Evolutionary conservation across 2,888 invertebrate genomes (phyloP), one percentile per base, ranked within the genome.

Genomic region (Drosophila flavopinicola): DNA sequence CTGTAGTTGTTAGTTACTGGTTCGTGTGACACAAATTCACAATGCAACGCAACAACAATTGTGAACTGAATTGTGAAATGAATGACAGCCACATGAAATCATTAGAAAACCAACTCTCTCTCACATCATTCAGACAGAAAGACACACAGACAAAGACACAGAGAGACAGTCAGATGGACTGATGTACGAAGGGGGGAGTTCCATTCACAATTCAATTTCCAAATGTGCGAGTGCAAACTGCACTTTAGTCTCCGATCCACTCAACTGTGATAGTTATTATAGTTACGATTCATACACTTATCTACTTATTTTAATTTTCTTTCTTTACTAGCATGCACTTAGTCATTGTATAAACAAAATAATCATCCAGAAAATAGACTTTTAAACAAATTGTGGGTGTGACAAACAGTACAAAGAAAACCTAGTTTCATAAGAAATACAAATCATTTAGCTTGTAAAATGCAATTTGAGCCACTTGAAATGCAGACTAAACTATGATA

Each of bases 11-110:
- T 29, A 1, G 11, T 33, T 38, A 7, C 27, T 24, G 38, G 30
- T 44, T 44, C 30, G 44, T 32, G 32, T 45, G 63, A 37, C 54
- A 45, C 32, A 32, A 29, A 39, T 56, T 38, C 48, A 53, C 52
- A 66, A 45, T 67, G 49, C 53, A 54, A 7, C 17, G 24, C 23
- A 25, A 38, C 44, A 45, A 42, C 30, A 63, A 63, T 52, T 57
- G 52, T 57, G 61, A 66, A 52, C 52, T 65, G 49, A 56, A 54
- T 33, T 66, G 37, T 49, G 39, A 35, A 60, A 32, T 48, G 41
- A 53, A 44, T 53, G 53, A 47, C 45, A 58, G 45, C 25, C 35
- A 51, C 37, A 66, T 51, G 45, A 66, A 67, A 53, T 44, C 38
- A 60, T 67, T 61, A 51, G 54, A 15, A 49, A 37, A 25, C 25